A percentile compares a stretch with the other conserved stretches of the same genome.
Evolutionary conservation across 2,113 vertebrate genomes (phyloP).

Genomic region (Hoplias malabaricus): DNA sequence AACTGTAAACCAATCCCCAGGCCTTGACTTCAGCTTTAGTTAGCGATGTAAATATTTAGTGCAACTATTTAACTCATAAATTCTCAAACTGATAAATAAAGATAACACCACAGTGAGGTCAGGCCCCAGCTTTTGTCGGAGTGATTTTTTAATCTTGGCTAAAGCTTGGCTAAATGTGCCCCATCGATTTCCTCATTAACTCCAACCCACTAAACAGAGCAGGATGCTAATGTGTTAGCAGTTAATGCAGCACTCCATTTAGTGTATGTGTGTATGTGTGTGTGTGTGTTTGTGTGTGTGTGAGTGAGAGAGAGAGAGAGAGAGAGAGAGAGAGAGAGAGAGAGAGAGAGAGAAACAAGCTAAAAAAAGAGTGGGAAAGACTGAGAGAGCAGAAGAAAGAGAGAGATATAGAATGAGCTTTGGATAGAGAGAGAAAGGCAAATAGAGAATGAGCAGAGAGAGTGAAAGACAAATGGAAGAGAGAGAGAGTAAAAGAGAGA

Average conservation of each 20-base stretch:
- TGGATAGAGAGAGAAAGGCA: constrained; percentile 52
- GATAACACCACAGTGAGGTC: background rate
- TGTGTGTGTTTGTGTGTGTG: background rate
- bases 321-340: constrained; percentile 9
- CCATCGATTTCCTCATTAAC: constrained; percentile 76
- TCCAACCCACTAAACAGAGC: constrained; percentile 73
- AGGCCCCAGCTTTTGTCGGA: background rate
- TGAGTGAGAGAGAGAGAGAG: constrained; percentile 21
- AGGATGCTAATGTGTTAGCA: constrained; percentile 72
- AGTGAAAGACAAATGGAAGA: background rate
- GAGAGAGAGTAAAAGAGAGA: constrained; percentile 46
- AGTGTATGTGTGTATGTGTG: constrained; percentile 1
- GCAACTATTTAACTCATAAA: too few relatives aligned
- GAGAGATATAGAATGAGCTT: constrained; percentile 55
- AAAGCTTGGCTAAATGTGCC: constrained; percentile 60
- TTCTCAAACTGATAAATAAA: too few relatives aligned
- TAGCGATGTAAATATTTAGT: too few relatives aligned
- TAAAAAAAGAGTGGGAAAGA: constrained; percentile 56
- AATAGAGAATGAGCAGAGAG: constrained; percentile 50
- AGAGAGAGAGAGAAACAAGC: background rate
- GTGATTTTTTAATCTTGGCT: constrained; percentile 9
- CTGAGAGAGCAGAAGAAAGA: background rate
- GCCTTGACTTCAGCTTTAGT: too few relatives aligned
- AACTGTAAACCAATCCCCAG: too few relatives aligned
- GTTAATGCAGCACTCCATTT: constrained; percentile 49